Conservation (phyloP, 2,113 vertebrate genomes). For the Mohoua ochrocephala region DNA sequence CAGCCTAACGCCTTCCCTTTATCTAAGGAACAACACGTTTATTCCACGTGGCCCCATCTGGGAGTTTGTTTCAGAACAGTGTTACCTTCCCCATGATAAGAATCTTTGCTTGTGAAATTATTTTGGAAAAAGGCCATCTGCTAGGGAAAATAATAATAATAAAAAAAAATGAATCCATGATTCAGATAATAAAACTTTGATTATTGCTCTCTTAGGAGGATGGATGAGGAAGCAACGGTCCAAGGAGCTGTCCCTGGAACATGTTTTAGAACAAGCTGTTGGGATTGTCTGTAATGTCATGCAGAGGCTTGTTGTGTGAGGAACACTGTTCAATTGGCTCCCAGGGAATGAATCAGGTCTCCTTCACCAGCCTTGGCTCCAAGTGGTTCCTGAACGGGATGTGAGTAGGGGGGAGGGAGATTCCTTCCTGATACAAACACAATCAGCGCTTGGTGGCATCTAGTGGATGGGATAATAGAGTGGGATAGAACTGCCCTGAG, state of each 20-base stretch:
- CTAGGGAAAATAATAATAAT: background rate
- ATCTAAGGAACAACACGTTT: background rate
- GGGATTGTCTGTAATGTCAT: background rate
- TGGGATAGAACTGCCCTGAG: background rate
- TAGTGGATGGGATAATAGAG: background rate
- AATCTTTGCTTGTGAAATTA: background rate
- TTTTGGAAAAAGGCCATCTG: constrained; percentile 16
- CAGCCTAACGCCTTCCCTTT: background rate
- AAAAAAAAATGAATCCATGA: background rate
- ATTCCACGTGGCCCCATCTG: background rate
- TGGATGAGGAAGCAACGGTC: background rate
- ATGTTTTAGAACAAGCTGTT: background rate
- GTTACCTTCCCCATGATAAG: background rate
- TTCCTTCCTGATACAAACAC: background rate
- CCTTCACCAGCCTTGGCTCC: background rate
- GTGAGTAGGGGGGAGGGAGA: background rate
- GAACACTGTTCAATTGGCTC: background rate
- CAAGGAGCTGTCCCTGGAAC: background rate
- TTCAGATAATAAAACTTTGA: constrained; percentile 17
- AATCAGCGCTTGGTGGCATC: background rate
- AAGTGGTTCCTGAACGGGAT: background rate
- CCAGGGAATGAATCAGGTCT: background rate
- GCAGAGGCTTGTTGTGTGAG: background rate
- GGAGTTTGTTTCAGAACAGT: constrained; percentile 5
- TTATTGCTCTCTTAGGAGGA: background rate